Percentiles rank a stretch among this genome's conserved stretches.
phyloP scores from a whole-genome alignment of 2,888 invertebrate genomes.

The Neuroscelio doddi region DNA sequence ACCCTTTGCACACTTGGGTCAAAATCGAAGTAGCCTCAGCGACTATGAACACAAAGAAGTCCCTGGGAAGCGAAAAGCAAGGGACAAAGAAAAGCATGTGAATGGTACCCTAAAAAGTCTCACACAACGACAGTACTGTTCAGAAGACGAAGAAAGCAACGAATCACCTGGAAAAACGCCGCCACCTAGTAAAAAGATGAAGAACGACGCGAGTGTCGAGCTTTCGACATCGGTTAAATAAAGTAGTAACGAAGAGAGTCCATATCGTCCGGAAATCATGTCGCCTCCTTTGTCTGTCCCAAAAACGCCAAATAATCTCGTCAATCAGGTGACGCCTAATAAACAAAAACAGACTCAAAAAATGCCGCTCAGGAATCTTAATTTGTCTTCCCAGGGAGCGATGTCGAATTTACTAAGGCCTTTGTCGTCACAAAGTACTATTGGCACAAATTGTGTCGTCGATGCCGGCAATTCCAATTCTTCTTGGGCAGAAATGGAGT shows the following conservation, averaged over 20 bases:
- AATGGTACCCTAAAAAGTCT: slow-evolving; percentile 58
- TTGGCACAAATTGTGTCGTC: too few relatives aligned
- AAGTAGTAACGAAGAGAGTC: slow-evolving; percentile 49
- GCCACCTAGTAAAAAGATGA: slow-evolving; percentile 61
- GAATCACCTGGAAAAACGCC: slow-evolving; percentile 51
- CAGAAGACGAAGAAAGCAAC: slow-evolving; percentile 56
- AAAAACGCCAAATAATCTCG: slow-evolving; percentile 44
- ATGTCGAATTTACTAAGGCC: slow-evolving; percentile 35
- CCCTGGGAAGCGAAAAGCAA: slow-evolving; percentile 67
- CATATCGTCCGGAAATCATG: slow-evolving; percentile 65
- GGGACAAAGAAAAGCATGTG: slow-evolving; percentile 55
- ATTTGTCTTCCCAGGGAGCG: slow-evolving; percentile 39
- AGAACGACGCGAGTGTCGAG: slow-evolving; percentile 51
- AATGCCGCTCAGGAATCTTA: slow-evolving; percentile 41
- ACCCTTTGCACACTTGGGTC: slow-evolving; percentile 76
- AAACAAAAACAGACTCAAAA: slow-evolving; percentile 12
- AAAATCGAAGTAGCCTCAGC: slow-evolving; percentile 55
- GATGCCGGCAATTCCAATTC: slow-evolving; percentile 79
- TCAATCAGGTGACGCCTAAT: slow-evolving; percentile 28
- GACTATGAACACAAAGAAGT: slow-evolving; percentile 61
- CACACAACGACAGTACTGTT: too few relatives aligned
- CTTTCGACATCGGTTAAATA: slow-evolving; percentile 57
- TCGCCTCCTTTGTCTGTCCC: slow-evolving; percentile 68
- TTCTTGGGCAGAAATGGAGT: slow-evolving; percentile 93
- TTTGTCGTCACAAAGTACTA: slow-evolving; percentile 1